A percentile compares a stretch with the other conserved stretches of the same genome.
Conservation (phyloP, 2,113 vertebrate genomes). For the Felis catus region F.catus_Fca126_mat1.0 CM031419.1:214650001-214650500, state of each 20-base stretch:
- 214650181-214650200: not conserved
- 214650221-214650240: not conserved
- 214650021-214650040: not conserved
- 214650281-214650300: not conserved
- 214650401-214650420: not conserved
- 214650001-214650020: not conserved
- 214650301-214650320: not conserved
- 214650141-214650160: not conserved
- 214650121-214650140: fast-evolving
- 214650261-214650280: not conserved
- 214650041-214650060: not conserved
- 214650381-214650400: not conserved
- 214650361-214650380: not conserved
- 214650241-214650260: not conserved
- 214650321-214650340: not conserved
- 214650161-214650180: not conserved
- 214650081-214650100: not conserved
- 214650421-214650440: not conserved
- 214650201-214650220: not conserved
- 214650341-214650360: not conserved
- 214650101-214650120: not conserved
- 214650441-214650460: no score
- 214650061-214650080: not conserved
- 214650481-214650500: fast-evolving
- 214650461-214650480: fast-evolving